Evolutionary conservation across 2,888 invertebrate species (phyloP).

Genomic region (Pheosia gnoma): DNA sequence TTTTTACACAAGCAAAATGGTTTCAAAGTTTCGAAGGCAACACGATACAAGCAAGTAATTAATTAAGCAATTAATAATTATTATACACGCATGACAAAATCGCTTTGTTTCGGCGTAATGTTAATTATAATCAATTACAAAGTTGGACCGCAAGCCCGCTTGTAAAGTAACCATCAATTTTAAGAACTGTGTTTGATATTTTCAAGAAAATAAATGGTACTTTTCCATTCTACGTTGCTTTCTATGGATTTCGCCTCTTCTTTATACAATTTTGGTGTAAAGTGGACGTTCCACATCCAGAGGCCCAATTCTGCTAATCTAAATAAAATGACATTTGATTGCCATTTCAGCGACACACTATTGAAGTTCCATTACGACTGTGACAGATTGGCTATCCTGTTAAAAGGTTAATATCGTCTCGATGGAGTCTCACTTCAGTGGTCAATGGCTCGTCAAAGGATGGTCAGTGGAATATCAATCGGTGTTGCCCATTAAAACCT

Average conservation of each 20-base stretch:
- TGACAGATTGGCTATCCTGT: no score
- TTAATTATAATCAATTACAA: conserved; percentile 3
- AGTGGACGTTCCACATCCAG: no score
- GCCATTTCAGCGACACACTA: no score
- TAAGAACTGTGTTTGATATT: not conserved
- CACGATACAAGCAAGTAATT: not conserved
- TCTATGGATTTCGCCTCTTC: not conserved
- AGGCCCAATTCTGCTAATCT: no score
- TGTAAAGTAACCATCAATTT: conserved; percentile 3
- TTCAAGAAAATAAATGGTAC: not conserved
- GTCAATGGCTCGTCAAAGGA: no score
- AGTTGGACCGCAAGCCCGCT: not conserved
- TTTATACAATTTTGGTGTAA: no score
- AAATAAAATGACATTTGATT: no score
- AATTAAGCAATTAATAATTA: conserved; percentile 4
- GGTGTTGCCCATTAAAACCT: no score
- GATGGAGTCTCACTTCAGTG: no score
- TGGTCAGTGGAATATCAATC: no score
- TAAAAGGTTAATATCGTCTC: no score
- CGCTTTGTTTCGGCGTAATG: conserved; percentile 1
- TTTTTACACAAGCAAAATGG: not conserved
- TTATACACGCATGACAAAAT: conserved; percentile 7
- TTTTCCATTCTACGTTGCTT: not conserved
- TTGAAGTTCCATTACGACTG: no score
- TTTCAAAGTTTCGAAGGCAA: conserved; percentile 1